A percentile compares a stretch with the other conserved stretches of the same genome.
Evolutionary conservation across 2,113 vertebrate genomes (phyloP).

Genomic region (Rhinichthys klamathensis): DNA sequence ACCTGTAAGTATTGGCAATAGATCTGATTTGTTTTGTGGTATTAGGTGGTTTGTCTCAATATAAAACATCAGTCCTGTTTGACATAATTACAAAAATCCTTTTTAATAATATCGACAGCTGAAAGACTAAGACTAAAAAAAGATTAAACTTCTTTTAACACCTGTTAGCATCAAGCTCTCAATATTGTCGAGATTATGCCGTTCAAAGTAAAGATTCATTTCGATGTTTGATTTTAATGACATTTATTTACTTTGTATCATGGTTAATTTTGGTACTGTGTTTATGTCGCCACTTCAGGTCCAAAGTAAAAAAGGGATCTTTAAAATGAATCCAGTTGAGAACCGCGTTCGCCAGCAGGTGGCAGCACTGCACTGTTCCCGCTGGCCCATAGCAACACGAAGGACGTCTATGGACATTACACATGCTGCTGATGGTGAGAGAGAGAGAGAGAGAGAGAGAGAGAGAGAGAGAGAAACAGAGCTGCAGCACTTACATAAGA

Average conservation of each 20-base stretch:
- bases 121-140: too few relatives aligned
- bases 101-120: not conserved
- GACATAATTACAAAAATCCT: not conserved
- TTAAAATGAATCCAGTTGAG: too few relatives aligned
- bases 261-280: not conserved
- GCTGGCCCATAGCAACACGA: not conserved
- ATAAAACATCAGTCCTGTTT: not conserved
- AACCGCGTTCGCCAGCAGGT: constrained; percentile 54
- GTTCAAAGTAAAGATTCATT: not conserved
- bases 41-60: not conserved
- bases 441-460: not conserved
- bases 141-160: not conserved
- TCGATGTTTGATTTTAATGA: not conserved
- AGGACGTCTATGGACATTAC: not conserved
- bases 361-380: constrained; percentile 33
- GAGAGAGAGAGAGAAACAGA: not conserved
- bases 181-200: not conserved
- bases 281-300: not conserved
- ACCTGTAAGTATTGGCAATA: not conserved
- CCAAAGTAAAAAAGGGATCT: too few relatives aligned
- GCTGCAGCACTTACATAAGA: constrained; percentile 47
- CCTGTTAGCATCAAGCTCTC: not conserved
- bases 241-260: not conserved
- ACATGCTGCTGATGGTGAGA: not conserved
- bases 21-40: not conserved